Evolutionary conservation across 2,797 vertebrate genomes (phyloP), one percentile per base, ranked within the genome.

Genomic region (Xenops minutus): DNA sequence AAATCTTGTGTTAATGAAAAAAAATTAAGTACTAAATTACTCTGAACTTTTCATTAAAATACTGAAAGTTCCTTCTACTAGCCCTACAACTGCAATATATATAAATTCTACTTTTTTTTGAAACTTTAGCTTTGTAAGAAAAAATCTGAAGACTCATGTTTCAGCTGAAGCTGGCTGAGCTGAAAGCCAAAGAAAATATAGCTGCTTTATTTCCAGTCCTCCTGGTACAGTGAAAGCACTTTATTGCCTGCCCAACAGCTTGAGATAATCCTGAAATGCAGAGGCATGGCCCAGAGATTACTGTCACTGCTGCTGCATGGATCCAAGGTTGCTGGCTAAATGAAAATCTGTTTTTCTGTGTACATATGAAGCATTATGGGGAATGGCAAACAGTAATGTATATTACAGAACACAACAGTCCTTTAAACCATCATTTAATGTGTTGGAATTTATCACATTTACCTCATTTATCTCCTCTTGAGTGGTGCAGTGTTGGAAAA

Each of bases 401-500:
- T 9, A 43, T 61, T 61, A 67, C 26, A 72, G 51, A 49, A 81
- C 49, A 76, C 62, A 93, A 52, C 10, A 66, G 26, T 2, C 52
- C 52, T 78, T 78, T 73, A 37, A 55, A 20, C 6, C 68, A 69
- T 30, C n/a, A 62, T 24, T 67, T 62, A 43, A 6, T 43, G 2
- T 9, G 23, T 26, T 86, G 22, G 37, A 23, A 80, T 88, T 89
- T 30, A 32, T 52, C 34, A 59, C 37, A 91, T 86, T 92, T 85
- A 99, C 98, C 98, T 99, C 98, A 30, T 95, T 97, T 90, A 98
- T 97, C 78, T 98, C 98, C 18, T 98, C 98, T 69, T 97, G 98
- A 72, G 96, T 85, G n/a, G 92, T 64, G 20, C 96, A 98, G 90
- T 96, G 97, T 22, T 98, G 94, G 44, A 98, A 71, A 83, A 91